Percentiles rank a stretch among this genome's conserved stretches.
Evolutionary conservation across 1,140 invertebrate species (phyloP).

Genomic region (Onthophagus taurus): DNA sequence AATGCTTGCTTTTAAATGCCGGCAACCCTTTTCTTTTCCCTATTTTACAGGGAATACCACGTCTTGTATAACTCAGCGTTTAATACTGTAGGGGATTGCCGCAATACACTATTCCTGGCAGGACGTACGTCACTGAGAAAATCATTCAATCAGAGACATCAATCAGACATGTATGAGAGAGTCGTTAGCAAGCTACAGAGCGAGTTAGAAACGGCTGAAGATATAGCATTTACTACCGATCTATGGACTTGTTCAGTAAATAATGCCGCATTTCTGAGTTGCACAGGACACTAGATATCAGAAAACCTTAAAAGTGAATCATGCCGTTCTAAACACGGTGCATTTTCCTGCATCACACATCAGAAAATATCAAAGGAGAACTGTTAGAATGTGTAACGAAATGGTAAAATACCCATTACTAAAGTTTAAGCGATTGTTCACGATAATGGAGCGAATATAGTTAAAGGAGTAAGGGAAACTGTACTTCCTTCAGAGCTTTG

Average conservation of each 20-base stretch:
- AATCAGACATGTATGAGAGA: slow-evolving; percentile 3
- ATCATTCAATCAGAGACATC: too few relatives aligned
- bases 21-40: too few relatives aligned
- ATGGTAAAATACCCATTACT: neutral
- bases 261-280: slow-evolving; percentile 1
- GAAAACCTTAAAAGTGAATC: slow-evolving; percentile 1
- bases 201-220: neutral
- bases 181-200: neutral
- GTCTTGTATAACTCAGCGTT: too few relatives aligned
- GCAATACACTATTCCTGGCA: too few relatives aligned
- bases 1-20: too few relatives aligned
- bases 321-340: neutral
- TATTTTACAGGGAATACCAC: too few relatives aligned
- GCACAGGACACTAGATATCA: slow-evolving; percentile 1
- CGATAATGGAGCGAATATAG: slow-evolving; percentile 4
- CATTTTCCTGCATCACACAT: slow-evolving; percentile 3
- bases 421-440: slow-evolving; percentile 5
- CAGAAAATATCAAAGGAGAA: neutral
- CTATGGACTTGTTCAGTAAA: neutral
- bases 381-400: neutral
- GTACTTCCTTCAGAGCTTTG: neutral
- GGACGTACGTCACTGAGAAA: neutral
- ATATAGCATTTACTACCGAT: slow-evolving; percentile 2
- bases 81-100: too few relatives aligned
- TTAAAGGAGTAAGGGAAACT: slow-evolving; percentile 3